Percentiles rank a stretch among this genome's conserved stretches.
Conservation (phyloP, 1,140 invertebrate genomes). For the Dolichoris vasculosae region DNA sequence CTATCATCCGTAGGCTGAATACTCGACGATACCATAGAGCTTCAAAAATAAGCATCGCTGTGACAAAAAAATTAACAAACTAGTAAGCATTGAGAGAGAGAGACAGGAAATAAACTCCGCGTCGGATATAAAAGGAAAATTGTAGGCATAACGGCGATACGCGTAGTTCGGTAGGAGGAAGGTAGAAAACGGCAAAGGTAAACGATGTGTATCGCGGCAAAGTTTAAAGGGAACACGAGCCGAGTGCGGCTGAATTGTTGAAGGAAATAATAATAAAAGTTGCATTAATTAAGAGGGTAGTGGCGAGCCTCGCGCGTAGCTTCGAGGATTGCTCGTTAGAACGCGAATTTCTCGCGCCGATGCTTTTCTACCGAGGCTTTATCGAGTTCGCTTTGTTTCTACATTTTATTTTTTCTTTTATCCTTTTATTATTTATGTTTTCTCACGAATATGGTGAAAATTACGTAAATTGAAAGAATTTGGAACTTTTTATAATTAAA, state of each 20-base stretch:
- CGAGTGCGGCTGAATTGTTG: constrained; percentile 61
- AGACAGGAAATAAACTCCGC: neutral
- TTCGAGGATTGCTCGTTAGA: constrained; percentile 62
- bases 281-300: constrained; percentile 69
- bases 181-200: neutral
- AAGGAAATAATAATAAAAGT: constrained; percentile 71
- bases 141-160: neutral
- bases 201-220: constrained; percentile 23
- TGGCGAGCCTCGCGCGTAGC: constrained; percentile 19
- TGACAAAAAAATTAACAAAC: neutral
- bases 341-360: constrained; percentile 56
- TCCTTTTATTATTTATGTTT: neutral
- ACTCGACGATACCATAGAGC: neutral
- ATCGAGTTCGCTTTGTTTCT: constrained; percentile 43
- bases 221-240: constrained; percentile 41
- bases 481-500: no score
- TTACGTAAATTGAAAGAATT: no score
- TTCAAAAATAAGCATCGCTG: neutral
- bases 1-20: neutral
- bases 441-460: neutral
- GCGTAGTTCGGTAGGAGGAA: neutral
- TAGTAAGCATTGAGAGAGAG: neutral
- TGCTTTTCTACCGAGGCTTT: constrained; percentile 27
- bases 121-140: constrained; percentile 14
- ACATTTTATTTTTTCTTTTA: constrained; percentile 7